Conservation (phyloP, 2,113 vertebrate species). For the Anoplopoma fimbria region DNA sequence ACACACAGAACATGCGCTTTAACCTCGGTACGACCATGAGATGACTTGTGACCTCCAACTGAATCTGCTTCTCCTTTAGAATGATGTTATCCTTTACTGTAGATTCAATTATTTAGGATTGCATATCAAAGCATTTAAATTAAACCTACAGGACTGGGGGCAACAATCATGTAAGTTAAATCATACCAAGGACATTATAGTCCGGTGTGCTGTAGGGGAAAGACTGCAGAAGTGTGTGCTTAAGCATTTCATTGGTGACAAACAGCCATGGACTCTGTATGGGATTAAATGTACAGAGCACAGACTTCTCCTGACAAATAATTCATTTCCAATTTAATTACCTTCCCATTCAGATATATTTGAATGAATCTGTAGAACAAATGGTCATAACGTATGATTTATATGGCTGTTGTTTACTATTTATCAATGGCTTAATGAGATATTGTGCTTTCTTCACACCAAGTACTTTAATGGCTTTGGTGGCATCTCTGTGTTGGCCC, state of each 20-base stretch:
- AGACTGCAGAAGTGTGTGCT: background rate
- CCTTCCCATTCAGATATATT: slow-evolving; percentile 6
- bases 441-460: background rate
- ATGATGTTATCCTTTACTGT: slow-evolving; percentile 18
- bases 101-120: slow-evolving; percentile 38
- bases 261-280: background rate
- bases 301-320: background rate
- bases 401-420: slow-evolving; percentile 14
- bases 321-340: slow-evolving; percentile 13
- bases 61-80: slow-evolving; percentile 19
- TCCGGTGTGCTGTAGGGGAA: background rate
- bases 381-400: background rate
- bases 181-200: slow-evolving; percentile 42
- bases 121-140: slow-evolving; percentile 39
- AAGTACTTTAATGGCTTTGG: background rate
- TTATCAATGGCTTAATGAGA: slow-evolving; percentile 29
- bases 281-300: background rate
- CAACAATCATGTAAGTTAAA: slow-evolving; percentile 15
- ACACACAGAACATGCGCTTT: slow-evolving; percentile 15
- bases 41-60: slow-evolving; percentile 16
- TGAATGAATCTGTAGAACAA: slow-evolving; percentile 2
- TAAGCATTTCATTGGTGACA: background rate
- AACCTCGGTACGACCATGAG: slow-evolving; percentile 38
- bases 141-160: slow-evolving; percentile 21
- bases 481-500: background rate